Percentiles rank a stretch among this genome's conserved stretches.
Evolutionary conservation across 2,888 invertebrate species (phyloP).

Genomic region (Ischnura elegans): DNA sequence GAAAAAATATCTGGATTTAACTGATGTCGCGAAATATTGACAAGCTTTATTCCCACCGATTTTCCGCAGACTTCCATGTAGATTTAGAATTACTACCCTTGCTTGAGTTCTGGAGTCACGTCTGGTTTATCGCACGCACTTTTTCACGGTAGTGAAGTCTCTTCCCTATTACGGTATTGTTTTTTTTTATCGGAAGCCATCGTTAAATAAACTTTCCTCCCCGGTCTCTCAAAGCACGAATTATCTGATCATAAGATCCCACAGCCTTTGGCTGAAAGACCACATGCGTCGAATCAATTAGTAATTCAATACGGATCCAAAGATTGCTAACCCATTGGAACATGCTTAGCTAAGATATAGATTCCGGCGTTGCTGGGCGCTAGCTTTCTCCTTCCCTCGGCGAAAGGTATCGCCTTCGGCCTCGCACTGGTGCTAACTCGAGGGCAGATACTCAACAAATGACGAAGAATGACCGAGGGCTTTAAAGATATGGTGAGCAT

Average conservation of each 20-base stretch:
- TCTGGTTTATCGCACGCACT: background rate
- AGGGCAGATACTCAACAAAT: background rate
- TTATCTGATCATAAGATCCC: conserved; percentile 1
- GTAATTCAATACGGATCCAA: conserved; percentile 18
- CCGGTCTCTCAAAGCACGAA: background rate
- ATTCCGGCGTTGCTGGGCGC: background rate
- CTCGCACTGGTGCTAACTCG: background rate
- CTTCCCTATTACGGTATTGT: background rate
- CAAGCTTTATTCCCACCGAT: background rate
- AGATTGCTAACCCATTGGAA: background rate
- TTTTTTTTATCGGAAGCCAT: conserved; percentile 6
- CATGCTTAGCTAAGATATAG: background rate
- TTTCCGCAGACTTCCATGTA: background rate
- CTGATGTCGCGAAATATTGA: background rate
- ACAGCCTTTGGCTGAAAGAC: background rate
- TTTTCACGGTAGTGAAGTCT: background rate
- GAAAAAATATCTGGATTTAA: background rate
- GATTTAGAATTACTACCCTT: background rate
- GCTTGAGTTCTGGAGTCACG: background rate
- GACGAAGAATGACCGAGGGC: background rate
- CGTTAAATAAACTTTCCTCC: background rate
- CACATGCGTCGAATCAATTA: conserved; percentile 32
- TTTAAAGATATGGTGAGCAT: background rate
- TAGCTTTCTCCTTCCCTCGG: background rate
- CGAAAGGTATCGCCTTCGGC: background rate